phyloP scores from a whole-genome alignment of 2,888 invertebrate species.

The Cremastinae sp. region DNA sequence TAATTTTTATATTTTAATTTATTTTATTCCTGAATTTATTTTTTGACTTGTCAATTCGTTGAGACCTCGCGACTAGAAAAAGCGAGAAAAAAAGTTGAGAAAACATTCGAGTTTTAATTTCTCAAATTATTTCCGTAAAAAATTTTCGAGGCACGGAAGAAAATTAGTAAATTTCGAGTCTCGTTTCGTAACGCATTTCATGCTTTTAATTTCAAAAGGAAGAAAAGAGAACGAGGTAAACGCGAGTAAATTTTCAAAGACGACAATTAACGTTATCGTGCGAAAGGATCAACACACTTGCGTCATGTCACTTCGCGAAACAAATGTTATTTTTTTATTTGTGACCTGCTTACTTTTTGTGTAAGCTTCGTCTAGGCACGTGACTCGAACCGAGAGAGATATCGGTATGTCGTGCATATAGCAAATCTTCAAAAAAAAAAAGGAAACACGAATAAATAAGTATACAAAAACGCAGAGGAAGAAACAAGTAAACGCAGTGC shows the following conservation, averaged over 20 bases:
- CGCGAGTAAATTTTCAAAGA: constrained; percentile 63
- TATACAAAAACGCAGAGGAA: background rate
- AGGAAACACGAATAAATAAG: background rate
- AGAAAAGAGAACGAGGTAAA: constrained; percentile 45
- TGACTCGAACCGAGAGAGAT: no score
- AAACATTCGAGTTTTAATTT: background rate
- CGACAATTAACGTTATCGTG: constrained; percentile 68
- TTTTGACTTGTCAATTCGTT: no score
- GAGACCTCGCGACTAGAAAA: no score
- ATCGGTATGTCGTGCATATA: no score
- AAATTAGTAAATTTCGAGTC: background rate
- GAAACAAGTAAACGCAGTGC: background rate
- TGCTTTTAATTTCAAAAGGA: constrained; percentile 1
- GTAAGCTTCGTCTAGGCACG: background rate
- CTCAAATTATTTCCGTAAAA: background rate
- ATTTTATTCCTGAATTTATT: no score
- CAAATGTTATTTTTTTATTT: constrained; percentile 27
- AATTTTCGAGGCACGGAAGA: background rate
- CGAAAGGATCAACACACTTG: constrained; percentile 65
- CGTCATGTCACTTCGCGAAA: constrained; percentile 50
- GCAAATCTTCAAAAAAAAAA: no score
- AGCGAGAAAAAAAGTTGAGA: background rate
- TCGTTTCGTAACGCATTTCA: background rate
- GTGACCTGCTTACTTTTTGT: background rate
- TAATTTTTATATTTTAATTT: no score